Evolutionary conservation across 1,140 invertebrate genomes (phyloP).

Genomic region (Calephelis virginiensis): DNA sequence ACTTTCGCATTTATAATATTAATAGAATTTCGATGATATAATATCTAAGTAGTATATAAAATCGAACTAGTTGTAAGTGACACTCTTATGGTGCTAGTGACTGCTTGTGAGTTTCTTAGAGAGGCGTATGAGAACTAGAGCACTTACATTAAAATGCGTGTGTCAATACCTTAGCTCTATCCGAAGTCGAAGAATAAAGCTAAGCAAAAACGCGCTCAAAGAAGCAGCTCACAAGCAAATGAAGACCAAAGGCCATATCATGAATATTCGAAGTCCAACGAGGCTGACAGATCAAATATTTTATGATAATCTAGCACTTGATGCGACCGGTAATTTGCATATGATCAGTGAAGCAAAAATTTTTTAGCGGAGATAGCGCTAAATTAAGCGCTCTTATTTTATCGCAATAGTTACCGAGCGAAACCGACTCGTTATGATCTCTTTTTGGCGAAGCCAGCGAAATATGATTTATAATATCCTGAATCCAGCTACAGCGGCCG

Average conservation of each 20-base stretch:
- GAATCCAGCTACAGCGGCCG: constrained; percentile 10
- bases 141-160: background rate
- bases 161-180: background rate
- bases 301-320: constrained; percentile 46
- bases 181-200: background rate
- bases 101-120: no score
- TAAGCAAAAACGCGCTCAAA: constrained; percentile 8
- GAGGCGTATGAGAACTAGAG: no score
- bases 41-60: no score
- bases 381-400: constrained; percentile 40
- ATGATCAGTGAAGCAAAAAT: constrained; percentile 46
- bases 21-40: no score
- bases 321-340: constrained; percentile 44
- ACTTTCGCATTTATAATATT: no score
- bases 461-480: constrained; percentile 27
- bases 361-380: constrained; percentile 31
- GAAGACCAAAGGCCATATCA: constrained; percentile 24
- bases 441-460: constrained; percentile 25
- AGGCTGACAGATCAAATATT: constrained; percentile 42
- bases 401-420: constrained; percentile 19
- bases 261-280: constrained; percentile 39
- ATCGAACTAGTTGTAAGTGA: no score
- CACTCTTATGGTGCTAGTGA: no score
- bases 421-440: constrained; percentile 21
- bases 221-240: constrained; percentile 13